These are phyloP conservation scores for Rhabdornis inornatus DNA, from an alignment of 2,113 vertebrate species.

Conservation along the genomic window DNA sequence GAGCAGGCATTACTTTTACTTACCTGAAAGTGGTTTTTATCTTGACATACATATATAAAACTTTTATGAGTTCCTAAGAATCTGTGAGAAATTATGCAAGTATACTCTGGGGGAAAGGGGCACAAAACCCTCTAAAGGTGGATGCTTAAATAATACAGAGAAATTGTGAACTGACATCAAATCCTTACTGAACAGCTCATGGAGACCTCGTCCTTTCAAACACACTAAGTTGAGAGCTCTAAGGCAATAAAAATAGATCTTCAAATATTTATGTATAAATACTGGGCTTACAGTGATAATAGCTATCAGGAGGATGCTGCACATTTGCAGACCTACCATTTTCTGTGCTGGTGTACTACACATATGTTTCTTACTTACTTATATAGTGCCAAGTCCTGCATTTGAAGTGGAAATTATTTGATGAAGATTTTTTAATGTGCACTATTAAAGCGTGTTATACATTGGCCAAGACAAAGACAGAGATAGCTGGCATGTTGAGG, in stretches of 20 bases:
- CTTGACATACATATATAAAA: not conserved
- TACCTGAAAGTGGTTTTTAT: not conserved
- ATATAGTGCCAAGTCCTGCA: not conserved
- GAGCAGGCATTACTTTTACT: not conserved
- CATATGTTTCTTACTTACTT: not conserved
- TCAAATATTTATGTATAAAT: conserved; percentile 12
- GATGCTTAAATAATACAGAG: not conserved
- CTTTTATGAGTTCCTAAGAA: not conserved
- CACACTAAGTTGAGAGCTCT: not conserved
- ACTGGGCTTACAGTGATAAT: not conserved
- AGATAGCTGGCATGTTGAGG: not conserved
- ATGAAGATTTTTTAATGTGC: not conserved
- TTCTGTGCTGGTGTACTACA: not conserved
- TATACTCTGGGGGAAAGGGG: not conserved
- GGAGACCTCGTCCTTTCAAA: not conserved
- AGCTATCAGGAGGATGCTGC: not conserved
- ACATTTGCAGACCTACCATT: not conserved
- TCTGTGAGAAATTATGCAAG: not conserved
- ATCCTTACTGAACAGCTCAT: not conserved
- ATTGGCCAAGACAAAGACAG: not conserved
- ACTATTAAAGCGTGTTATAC: not conserved
- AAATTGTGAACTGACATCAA: not conserved
- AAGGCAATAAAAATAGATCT: conserved; percentile 43
- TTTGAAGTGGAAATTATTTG: not conserved
- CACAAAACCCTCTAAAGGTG: not conserved